Evolutionary conservation across 2,888 invertebrate species (phyloP), one percentile per base, ranked within the genome.

Genomic region (Stegana nigrithorax): DNA sequence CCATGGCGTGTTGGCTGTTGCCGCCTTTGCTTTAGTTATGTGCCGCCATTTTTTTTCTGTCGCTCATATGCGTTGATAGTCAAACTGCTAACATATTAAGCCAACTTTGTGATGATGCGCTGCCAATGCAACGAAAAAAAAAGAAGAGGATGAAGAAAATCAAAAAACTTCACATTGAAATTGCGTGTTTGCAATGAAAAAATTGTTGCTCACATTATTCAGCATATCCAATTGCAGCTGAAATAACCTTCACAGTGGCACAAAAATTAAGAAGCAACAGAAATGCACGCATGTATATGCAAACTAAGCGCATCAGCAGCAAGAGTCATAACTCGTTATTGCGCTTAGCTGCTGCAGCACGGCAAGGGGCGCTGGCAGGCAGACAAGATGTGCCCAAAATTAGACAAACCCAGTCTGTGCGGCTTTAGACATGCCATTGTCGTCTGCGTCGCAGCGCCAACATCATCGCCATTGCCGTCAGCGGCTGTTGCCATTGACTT

Each of bases 401-500:
- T 25, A 10, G 23, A 26, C n/a, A 50, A 50, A 17, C 26, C 26
- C 25, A 50, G 50, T 26, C 42, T 32, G 17, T 14, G 14, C 42
- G 14, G 17, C 6, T 10, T 14, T 23, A 50, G 17, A 26, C 25
- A 23, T 25, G 50, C 8, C 14, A 25, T 45, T 45, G 45, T 23
- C 45, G 19, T 45, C 23, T 12, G 32, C 32, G 32, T 32, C 32
- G 32, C n/a, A 5, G 8, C n/a, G n/a, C n/a, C n/a, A n/a, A 12
- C n/a, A n/a, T 10, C 42, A 12, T 17, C n/a, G 42, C n/a, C 6
- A 17, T 42, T 6, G 42, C 14, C n/a, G 32, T 8, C 39, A 17
- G 36, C 32, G 56, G 32, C 32, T 19, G 59, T 47, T 60, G 60
- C 53, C 60, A 60, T 69, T 68, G 63, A 70, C 65, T 50, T 50